Conservation (phyloP, 2,797 vertebrate species). For the Mus spretus region DNA sequence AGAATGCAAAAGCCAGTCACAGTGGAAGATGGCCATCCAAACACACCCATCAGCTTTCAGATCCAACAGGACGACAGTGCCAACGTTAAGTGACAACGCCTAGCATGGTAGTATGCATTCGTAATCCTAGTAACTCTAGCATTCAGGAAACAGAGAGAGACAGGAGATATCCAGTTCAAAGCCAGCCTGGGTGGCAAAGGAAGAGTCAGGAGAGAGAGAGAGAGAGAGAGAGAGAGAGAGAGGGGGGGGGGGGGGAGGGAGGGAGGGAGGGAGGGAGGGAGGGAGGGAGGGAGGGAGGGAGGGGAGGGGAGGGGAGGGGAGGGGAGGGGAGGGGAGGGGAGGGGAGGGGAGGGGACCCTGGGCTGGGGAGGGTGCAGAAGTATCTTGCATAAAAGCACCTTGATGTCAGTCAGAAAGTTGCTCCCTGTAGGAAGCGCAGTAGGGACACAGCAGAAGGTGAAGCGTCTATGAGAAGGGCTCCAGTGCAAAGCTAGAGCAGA, state of each 20-base stretch:
- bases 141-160: neutral
- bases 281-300: no score
- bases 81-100: neutral
- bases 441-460: conserved; percentile 41
- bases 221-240: no score
- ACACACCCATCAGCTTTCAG: conserved; percentile 31
- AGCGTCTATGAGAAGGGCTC: conserved; percentile 12
- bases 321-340: no score
- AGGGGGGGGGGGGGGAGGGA: no score
- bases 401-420: neutral
- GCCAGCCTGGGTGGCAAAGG: neutral
- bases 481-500: neutral
- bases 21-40: conserved; percentile 32
- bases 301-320: no score
- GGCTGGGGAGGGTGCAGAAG: neutral
- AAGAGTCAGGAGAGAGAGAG: neutral
- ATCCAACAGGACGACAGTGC: neutral
- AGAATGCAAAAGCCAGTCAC: neutral
- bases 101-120: neutral
- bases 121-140: neutral
- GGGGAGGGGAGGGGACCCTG: neutral
- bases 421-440: conserved; percentile 8
- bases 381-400: neutral
- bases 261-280: no score
- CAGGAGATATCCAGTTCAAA: neutral